A percentile compares a stretch with the other conserved stretches of the same genome.
Conservation (phyloP, 2,113 vertebrate genomes). For the Pimephales promelas region DNA sequence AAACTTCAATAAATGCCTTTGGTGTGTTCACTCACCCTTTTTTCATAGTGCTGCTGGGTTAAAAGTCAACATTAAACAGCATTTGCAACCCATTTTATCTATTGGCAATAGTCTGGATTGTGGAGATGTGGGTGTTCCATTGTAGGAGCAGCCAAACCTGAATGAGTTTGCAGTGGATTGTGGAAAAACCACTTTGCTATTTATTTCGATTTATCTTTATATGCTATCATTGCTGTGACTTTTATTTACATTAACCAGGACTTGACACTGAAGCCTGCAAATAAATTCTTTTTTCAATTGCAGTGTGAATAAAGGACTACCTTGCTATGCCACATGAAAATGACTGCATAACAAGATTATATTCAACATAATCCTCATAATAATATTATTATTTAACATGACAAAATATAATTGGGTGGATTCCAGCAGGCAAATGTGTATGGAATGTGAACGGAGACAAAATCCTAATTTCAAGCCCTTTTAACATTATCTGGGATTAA, state of each 20-base stretch:
- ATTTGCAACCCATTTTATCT: not conserved
- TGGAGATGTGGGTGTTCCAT: not conserved
- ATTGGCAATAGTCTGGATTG: not conserved
- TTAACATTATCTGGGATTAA: not conserved
- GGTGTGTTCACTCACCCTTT: not conserved
- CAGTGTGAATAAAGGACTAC: not conserved
- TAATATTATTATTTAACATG: not conserved
- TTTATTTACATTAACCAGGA: constrained; percentile 21
- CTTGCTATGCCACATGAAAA: not conserved
- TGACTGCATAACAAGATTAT: not conserved
- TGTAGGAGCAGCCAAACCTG: not conserved
- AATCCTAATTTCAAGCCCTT: not conserved
- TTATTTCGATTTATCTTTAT: not conserved
- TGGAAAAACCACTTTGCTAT: not conserved
- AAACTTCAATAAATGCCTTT: not conserved
- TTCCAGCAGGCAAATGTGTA: not conserved
- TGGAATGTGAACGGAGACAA: not conserved
- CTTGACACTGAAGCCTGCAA: not conserved
- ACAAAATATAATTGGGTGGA: not conserved
- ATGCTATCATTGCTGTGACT: not conserved
- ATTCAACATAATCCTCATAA: not conserved
- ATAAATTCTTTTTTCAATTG: not conserved
- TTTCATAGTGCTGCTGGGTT: not conserved
- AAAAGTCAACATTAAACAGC: not conserved
- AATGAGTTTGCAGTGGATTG: not conserved